Conservation (phyloP, 1,140 invertebrate species). For the Bradysia coprophila region DNA sequence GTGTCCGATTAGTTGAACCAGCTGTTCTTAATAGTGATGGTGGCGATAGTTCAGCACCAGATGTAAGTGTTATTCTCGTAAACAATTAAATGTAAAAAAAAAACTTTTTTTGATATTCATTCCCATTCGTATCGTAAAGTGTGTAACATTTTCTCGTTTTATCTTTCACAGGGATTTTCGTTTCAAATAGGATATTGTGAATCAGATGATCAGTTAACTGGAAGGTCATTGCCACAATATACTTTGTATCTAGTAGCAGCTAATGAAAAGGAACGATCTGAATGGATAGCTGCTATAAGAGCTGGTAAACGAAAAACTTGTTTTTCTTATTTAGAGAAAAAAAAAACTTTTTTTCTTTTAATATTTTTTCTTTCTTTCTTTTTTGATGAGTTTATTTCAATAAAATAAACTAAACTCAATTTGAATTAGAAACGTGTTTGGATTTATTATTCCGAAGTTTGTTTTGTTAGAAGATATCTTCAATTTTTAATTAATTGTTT, state of each 20-base stretch:
- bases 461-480: no score
- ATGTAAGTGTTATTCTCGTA: conserved; percentile 16
- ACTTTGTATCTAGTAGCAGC: conserved; percentile 57
- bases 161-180: conserved; percentile 28
- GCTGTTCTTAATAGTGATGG: conserved; percentile 36
- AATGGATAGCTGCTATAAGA: conserved; percentile 61
- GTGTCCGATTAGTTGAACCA: conserved; percentile 55
- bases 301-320: conserved; percentile 38
- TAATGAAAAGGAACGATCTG: conserved; percentile 45
- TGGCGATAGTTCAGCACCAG: conserved; percentile 23
- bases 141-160: neutral
- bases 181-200: conserved; percentile 60
- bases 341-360: no score
- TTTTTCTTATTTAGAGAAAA: no score
- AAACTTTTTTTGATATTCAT: neutral
- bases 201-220: conserved; percentile 25
- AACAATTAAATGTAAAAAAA: neutral
- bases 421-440: no score
- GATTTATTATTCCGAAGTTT: no score
- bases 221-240: conserved; percentile 36
- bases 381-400: no score
- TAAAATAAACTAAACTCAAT: no score
- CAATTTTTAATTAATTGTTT: no score
- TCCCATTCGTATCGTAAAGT: neutral
- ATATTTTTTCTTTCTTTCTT: no score